These are phyloP conservation scores for Mimas tiliae DNA, from an alignment of 2,888 invertebrate species.

Conservation along the genomic window DNA sequence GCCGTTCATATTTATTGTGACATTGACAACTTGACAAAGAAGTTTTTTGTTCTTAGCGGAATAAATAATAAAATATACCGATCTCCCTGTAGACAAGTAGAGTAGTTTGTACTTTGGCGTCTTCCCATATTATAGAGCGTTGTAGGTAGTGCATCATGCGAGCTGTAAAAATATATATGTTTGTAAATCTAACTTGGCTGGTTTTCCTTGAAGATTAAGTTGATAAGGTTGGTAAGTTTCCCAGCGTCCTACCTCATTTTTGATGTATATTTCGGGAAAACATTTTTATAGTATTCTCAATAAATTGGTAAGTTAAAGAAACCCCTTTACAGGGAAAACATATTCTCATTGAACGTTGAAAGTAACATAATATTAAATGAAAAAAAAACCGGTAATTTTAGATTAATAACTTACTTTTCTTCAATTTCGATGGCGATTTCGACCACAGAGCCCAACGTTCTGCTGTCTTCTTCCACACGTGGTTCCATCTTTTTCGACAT, in stretches of 20 bases:
- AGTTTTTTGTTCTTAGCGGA: background rate
- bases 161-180: constrained; percentile 50
- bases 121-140: constrained; percentile 54
- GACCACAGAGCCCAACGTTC: constrained; percentile 57
- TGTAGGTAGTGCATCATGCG: constrained; percentile 51
- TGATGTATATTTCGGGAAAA: too few relatives aligned
- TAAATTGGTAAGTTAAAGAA: too few relatives aligned
- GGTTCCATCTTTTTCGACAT: constrained; percentile 54
- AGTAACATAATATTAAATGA: too few relatives aligned
- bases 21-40: background rate
- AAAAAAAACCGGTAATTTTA: background rate
- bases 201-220: background rate
- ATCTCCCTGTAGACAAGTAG: constrained; percentile 53
- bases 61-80: constrained; percentile 44
- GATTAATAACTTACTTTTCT: constrained; percentile 49
- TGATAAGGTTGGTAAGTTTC: background rate
- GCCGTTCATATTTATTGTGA: background rate
- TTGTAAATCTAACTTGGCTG: background rate
- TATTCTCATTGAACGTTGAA: too few relatives aligned
- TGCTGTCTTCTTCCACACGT: constrained; percentile 64
- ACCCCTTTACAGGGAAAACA: too few relatives aligned
- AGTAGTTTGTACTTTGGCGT: constrained; percentile 60
- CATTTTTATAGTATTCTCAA: too few relatives aligned
- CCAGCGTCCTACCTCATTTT: background rate
- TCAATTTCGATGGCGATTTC: constrained; percentile 47